These are phyloP conservation scores for Lochmaea crataegi DNA, from an alignment of 2,888 invertebrate genomes.

Conservation along the genomic window DNA sequence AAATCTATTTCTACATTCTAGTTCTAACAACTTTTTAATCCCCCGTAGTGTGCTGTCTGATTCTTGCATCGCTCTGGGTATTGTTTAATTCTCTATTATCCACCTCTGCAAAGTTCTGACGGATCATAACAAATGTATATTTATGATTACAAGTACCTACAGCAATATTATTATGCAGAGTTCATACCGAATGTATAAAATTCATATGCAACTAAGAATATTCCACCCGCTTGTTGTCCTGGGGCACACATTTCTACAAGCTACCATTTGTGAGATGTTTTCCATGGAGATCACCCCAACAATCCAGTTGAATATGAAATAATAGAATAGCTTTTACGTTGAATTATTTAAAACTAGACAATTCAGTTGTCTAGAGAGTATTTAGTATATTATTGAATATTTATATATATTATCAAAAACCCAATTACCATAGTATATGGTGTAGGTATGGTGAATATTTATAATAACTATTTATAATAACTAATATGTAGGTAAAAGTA, in stretches of 20 bases:
- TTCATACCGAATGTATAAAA: background rate
- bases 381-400: background rate
- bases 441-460: no score
- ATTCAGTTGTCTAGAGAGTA: background rate
- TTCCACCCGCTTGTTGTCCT: constrained; percentile 5
- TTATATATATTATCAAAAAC: background rate
- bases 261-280: constrained; percentile 8
- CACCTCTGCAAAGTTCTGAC: no score
- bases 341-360: background rate
- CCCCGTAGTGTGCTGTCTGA: background rate
- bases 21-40: background rate
- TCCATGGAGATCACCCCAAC: constrained; percentile 3
- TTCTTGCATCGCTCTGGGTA: no score
- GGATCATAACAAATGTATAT: no score
- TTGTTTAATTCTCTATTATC: no score
- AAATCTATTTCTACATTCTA: background rate
- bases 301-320: constrained; percentile 17
- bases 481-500: no score
- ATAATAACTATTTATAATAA: no score
- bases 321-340: constrained; percentile 11
- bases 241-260: constrained; percentile 11
- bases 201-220: background rate
- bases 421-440: no score
- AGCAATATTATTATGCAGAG: no score
- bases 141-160: no score